Base-by-base conservation (phyloP, 2,113 vertebrate genomes). In the Colossoma macropomum region DNA sequence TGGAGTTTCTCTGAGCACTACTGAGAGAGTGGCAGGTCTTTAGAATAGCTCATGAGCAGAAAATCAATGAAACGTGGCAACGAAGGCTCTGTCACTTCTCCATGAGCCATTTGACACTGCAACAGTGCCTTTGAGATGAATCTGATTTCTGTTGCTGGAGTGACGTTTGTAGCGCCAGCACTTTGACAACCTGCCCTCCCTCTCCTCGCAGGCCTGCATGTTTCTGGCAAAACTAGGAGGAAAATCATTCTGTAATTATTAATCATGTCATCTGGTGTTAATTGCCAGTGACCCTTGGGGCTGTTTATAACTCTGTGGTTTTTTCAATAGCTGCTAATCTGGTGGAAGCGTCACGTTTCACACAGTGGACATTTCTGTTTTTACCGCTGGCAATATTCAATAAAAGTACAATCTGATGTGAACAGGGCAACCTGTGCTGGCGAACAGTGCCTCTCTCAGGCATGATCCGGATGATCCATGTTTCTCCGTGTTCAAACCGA, bases 261-360 rank as follows among this genome's bases (percentile, higher is more conserved):
- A 60, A 75, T 84, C 45, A 66, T 81, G 83, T 79, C 54, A 70
- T 82, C 15, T 69, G 74, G 32, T 81, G 45, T 81, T 84, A 86
- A 84, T 88, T 82, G 78, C 56, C 32, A 62, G 21, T 83, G 70
- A 84, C 82, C 45, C 74, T 79, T 45, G 34, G 60, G 79, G 69
- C 79, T 80, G 75, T 87, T 76, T 88, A 59, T 75, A 84, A 75
- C 70, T 75, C 65, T 30, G 45, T 38, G 50, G 32, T 77, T 78
- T 78, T 68, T 85, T 84, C 79, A 63, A 74, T 74, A 75, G 63
- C 38, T 60, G 45, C 77, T 85, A 84, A 86, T 88, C 87, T 85
- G 76, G 25, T 38, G 30, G 45, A 83, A 25, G 56, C 76, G 83
- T 38, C 59, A 50, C 65, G 69, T 87, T 60, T 80, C 56, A 73